A percentile compares a stretch with the other conserved stretches of the same genome.
Conservation (phyloP, 2,113 vertebrate species). For the Colaptes auratus region DNA sequence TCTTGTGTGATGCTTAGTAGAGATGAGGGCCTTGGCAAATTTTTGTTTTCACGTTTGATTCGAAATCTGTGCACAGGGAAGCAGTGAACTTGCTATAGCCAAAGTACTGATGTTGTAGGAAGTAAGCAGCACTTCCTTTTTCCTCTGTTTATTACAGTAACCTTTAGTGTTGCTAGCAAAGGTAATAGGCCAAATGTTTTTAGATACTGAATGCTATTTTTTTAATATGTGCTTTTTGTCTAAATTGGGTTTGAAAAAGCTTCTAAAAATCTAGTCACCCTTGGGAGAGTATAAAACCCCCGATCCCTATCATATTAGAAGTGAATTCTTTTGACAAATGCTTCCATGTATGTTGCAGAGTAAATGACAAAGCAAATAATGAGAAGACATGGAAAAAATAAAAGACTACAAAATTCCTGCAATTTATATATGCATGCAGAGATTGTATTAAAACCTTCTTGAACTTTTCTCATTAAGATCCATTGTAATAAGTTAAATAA, state of each 20-base stretch:
- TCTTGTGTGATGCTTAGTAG: neutral
- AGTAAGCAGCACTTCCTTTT: neutral
- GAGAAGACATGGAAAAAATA: neutral
- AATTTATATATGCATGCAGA: neutral
- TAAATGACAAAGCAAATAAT: slow-evolving; percentile 49
- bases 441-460: neutral
- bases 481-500: neutral
- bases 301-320: neutral
- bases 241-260: slow-evolving; percentile 54
- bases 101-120: neutral
- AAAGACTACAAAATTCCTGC: neutral
- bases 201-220: neutral
- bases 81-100: neutral
- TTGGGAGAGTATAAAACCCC: neutral
- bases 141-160: neutral
- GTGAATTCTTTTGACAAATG: slow-evolving; percentile 27
- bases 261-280: slow-evolving; percentile 19
- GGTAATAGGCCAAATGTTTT: neutral
- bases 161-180: neutral
- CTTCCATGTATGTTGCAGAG: slow-evolving; percentile 50
- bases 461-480: neutral
- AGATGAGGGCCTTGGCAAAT: neutral
- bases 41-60: accelerated
- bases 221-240: slow-evolving; percentile 13
- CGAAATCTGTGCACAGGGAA: accelerated